These are phyloP conservation scores for Drosophila putrida DNA, from an alignment of 2,888 invertebrate genomes.

Conservation along the genomic window DNA sequence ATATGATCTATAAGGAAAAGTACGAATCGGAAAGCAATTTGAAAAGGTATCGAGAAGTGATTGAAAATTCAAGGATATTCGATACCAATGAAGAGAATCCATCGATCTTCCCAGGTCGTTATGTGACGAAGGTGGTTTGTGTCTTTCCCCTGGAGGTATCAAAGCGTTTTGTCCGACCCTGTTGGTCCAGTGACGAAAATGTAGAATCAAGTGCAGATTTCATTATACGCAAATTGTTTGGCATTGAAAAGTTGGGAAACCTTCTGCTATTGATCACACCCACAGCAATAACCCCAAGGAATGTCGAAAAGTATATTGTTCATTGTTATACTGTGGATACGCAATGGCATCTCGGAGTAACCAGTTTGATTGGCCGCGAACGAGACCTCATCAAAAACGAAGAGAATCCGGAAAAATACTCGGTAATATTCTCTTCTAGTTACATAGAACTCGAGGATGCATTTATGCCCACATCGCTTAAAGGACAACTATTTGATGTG, in stretches of 20 bases:
- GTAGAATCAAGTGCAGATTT: neutral
- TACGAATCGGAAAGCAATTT: neutral
- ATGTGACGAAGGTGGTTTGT: constrained; percentile 21
- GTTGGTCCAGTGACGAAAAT: neutral
- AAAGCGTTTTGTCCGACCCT: constrained; percentile 17
- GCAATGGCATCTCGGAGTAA: constrained; percentile 33
- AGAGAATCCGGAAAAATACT: constrained; percentile 11
- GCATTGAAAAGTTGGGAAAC: neutral
- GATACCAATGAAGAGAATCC: neutral
- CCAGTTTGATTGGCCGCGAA: constrained; percentile 28
- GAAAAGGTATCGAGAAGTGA: neutral
- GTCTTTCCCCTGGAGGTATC: constrained; percentile 21
- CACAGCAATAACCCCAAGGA: neutral
- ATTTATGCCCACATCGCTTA: constrained; percentile 13
- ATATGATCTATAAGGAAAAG: constrained; percentile 9
- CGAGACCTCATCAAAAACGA: constrained; percentile 3
- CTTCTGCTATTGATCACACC: constrained; percentile 41
- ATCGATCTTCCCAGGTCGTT: constrained; percentile 16
- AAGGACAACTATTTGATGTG: constrained; percentile 17
- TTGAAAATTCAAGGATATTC: no score
- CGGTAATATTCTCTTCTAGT: constrained; percentile 23
- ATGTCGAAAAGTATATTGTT: constrained; percentile 1
- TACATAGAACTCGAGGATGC: constrained; percentile 33
- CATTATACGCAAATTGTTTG: constrained; percentile 26
- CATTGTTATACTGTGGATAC: constrained; percentile 31